Percentiles rank a stretch among this genome's conserved stretches.
Evolutionary conservation across 2,888 invertebrate genomes (phyloP).

Genomic region (Agriopis aurantiaria): DNA sequence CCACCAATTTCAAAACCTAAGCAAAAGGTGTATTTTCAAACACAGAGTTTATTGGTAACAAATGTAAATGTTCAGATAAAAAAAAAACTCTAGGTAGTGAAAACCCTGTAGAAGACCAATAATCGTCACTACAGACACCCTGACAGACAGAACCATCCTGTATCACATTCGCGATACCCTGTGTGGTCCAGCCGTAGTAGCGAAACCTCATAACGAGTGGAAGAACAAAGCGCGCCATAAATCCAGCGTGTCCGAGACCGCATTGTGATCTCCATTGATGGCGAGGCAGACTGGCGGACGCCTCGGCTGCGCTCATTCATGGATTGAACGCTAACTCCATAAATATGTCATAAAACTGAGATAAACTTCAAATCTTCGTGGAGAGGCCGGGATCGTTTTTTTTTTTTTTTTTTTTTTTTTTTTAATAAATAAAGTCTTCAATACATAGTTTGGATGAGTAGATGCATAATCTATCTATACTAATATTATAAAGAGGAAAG

Average conservation of each 20-base stretch:
- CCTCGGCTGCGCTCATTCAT: conserved; percentile 43
- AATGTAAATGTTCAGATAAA: too few species aligned
- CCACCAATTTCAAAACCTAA: too few species aligned
- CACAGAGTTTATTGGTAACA: too few species aligned
- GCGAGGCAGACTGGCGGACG: conserved; percentile 43
- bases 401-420: neutral
- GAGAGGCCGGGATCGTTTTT: conserved; percentile 3
- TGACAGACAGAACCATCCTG: conserved; percentile 34
- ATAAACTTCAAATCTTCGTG: conserved; percentile 23
- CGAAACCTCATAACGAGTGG: conserved; percentile 60
- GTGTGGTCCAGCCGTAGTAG: conserved; percentile 71
- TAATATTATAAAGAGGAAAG: too few species aligned
- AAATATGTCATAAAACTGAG: conserved; percentile 35
- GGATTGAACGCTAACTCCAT: conserved; percentile 18
- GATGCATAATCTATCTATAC: neutral
- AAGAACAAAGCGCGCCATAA: conserved; percentile 80
- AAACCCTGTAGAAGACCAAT: too few species aligned
- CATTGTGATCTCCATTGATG: conserved; percentile 45
- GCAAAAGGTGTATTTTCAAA: too few species aligned
- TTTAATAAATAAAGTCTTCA: neutral
- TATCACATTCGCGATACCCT: conserved; percentile 58
- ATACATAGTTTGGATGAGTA: neutral
- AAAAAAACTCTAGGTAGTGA: too few species aligned
- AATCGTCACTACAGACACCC: neutral
- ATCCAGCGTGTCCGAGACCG: conserved; percentile 53